phyloP scores from a whole-genome alignment of 2,113 vertebrate species.

The Catharus minimus region DNA sequence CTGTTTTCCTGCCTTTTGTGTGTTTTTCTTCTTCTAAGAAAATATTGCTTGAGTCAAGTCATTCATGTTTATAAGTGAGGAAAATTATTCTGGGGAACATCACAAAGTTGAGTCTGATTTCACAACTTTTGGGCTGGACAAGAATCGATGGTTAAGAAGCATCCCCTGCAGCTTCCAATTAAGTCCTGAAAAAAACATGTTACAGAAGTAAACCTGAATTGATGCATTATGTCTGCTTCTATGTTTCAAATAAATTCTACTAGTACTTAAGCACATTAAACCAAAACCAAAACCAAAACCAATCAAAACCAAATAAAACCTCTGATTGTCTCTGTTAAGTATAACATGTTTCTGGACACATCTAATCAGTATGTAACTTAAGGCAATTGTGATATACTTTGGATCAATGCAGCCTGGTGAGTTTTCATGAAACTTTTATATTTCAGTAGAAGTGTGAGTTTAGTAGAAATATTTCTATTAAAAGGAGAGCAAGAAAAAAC shows the following conservation, averaged over 20 bases:
- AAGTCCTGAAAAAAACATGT: not conserved
- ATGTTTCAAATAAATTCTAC: not conserved
- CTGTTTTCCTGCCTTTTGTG: not conserved
- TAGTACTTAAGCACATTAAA: not conserved
- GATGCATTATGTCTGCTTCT: not conserved
- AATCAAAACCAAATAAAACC: not conserved
- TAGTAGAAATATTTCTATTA: constrained; percentile 46
- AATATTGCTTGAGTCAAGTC: not conserved
- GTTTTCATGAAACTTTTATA: constrained; percentile 9
- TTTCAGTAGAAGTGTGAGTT: constrained; percentile 32
- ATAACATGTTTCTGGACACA: not conserved
- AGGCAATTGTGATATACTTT: not conserved
- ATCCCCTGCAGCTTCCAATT: not conserved
- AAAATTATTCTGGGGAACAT: not conserved
- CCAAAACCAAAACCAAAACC: not conserved
- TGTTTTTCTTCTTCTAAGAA: not conserved
- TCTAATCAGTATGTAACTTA: not conserved
- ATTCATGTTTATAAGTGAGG: not conserved
- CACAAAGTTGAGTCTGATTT: not conserved
- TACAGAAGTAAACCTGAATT: not conserved
- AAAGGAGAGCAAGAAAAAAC: constrained; percentile 1
- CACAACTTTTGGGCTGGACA: not conserved
- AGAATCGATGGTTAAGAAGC: not conserved
- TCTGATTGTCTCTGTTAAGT: not conserved
- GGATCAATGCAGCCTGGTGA: not conserved